A percentile compares a stretch with the other conserved stretches of the same genome.
These are phyloP conservation scores for Eucera pruinosa DNA, from an alignment of 2,888 invertebrate species.

Conservation along the genomic window DNA sequence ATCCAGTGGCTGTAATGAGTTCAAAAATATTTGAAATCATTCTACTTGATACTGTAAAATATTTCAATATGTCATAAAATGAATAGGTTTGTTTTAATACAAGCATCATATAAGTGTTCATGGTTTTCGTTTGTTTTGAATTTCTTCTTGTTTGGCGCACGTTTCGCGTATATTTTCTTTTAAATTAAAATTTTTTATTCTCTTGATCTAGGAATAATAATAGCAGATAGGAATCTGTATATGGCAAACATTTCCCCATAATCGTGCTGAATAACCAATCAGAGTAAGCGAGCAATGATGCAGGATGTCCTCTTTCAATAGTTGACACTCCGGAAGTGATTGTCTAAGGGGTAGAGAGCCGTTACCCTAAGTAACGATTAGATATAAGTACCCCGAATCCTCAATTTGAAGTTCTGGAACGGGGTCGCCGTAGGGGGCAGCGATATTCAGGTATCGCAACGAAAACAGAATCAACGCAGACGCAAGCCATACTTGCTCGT, in stretches of 20 bases:
- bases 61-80: constrained; percentile 8
- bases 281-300: constrained; percentile 50
- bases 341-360: constrained; percentile 53
- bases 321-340: constrained; percentile 58
- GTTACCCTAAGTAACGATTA: constrained; percentile 68
- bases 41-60: neutral
- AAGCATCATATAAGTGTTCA: too few species aligned
- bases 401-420: constrained; percentile 71
- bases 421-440: constrained; percentile 67
- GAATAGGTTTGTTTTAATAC: constrained; percentile 6
- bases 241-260: constrained; percentile 60
- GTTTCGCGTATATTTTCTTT: neutral
- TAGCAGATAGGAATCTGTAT: constrained; percentile 68
- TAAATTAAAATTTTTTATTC: constrained; percentile 1
- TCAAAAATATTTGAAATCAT: constrained; percentile 5
- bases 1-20: constrained; percentile 4
- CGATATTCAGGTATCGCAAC: constrained; percentile 44
- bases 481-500: constrained; percentile 53
- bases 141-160: neutral
- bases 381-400: constrained; percentile 64
- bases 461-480: constrained; percentile 60
- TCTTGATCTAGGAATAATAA: constrained; percentile 14
- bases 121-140: neutral
- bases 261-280: constrained; percentile 51
- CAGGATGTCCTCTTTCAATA: constrained; percentile 62